Conservation (phyloP, 2,888 invertebrate species). For the Cancer borealis region DNA sequence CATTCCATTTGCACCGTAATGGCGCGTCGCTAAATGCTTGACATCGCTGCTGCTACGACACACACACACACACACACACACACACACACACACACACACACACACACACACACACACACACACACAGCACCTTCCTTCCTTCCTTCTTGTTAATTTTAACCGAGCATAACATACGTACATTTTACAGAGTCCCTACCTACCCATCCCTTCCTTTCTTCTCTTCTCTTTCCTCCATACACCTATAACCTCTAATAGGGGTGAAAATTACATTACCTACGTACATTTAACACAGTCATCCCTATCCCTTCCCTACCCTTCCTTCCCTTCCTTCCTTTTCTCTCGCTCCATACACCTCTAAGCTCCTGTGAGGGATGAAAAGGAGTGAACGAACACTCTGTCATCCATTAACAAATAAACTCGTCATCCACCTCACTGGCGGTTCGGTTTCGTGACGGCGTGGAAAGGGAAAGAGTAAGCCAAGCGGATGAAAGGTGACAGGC, state of each 20-base stretch:
- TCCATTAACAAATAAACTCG: not conserved
- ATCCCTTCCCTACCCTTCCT: not conserved
- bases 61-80: not conserved
- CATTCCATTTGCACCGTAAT: not conserved
- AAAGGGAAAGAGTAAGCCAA: not conserved
- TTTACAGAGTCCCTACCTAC: too few species aligned
- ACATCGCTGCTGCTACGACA: conserved; percentile 1
- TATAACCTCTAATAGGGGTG: too few species aligned
- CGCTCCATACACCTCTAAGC: not conserved
- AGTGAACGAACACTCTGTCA: not conserved
- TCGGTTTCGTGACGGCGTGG: not conserved
- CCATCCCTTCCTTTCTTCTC: too few species aligned
- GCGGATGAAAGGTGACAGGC: not conserved
- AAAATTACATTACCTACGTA: too few species aligned
- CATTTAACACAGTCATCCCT: not conserved
- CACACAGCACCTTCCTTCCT: not conserved
- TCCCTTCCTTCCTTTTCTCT: not conserved
- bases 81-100: too few species aligned
- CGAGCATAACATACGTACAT: not conserved
- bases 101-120: too few species aligned
- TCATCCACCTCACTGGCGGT: not conserved
- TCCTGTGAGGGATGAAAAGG: not conserved
- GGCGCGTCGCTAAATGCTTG: not conserved
- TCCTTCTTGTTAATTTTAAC: not conserved
- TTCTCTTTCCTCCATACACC: too few species aligned